Percentiles rank a stretch among this genome's conserved stretches.
phyloP scores from a whole-genome alignment of 2,888 invertebrate genomes.

The Crocallis elinguaria region DNA sequence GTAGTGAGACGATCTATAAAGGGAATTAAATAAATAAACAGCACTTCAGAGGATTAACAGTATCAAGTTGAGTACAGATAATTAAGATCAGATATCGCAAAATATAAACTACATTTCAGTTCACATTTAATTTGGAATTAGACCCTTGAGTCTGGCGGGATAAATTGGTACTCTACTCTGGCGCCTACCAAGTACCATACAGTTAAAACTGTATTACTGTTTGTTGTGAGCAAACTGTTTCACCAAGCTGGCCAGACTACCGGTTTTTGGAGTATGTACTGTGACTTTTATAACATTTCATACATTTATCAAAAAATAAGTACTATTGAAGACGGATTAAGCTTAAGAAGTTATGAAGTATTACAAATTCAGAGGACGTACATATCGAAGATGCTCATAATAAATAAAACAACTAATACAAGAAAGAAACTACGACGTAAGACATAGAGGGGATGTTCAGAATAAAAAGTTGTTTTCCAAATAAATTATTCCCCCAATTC shows the following conservation, averaged over 20 bases:
- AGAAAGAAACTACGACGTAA: constrained; percentile 58
- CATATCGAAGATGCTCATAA: neutral
- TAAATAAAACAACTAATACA: constrained; percentile 44
- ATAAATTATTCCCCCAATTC: constrained; percentile 80
- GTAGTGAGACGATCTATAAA: neutral
- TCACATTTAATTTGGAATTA: constrained; percentile 28
- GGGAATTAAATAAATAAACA: constrained; percentile 12
- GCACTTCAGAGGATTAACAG: constrained; percentile 21
- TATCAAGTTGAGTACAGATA: constrained; percentile 24
- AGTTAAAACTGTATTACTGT: constrained; percentile 17
- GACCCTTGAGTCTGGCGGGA: constrained; percentile 25
- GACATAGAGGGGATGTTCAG: constrained; percentile 60
- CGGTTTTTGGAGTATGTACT: no score
- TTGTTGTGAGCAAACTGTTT: constrained; percentile 12
- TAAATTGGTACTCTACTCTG: constrained; percentile 21
- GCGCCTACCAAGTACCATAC: no score
- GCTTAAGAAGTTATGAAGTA: no score
- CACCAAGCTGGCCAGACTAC: no score
- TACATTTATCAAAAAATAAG: neutral
- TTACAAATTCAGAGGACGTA: neutral
- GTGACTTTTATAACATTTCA: no score
- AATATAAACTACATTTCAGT: constrained; percentile 26
- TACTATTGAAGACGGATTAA: neutral
- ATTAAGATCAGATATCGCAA: constrained; percentile 27
- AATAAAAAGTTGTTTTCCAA: constrained; percentile 69